Evolutionary conservation across 2,113 vertebrate genomes (phyloP), one percentile per base, ranked within the genome.

Genomic region (Cromileptes altivelis): DNA sequence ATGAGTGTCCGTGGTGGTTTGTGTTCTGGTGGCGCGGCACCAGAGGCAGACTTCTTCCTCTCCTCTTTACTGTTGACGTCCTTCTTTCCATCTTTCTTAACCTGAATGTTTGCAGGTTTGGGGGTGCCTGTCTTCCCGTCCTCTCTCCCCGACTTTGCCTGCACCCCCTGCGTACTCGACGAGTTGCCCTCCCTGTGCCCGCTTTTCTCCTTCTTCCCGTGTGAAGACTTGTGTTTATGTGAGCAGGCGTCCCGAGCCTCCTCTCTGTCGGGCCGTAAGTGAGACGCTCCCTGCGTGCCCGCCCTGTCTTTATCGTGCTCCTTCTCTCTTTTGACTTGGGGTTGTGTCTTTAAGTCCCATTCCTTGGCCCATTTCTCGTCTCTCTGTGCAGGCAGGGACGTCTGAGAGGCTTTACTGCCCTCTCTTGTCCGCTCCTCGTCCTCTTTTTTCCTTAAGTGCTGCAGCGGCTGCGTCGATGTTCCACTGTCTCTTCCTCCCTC

Each of bases 191-290:
- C 91, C 55, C 88, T 80, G 78, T 90, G 95, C 85, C 91, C 96
- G 90, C 87, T 95, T 52, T 92, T 95, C 74, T 95, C 93, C 73
- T 94, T 94, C 86, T 94, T 95, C 42, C 92, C 92, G 4, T 93
- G 92, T 1, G 85, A 86, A 19, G 88, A 83, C 85, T 94, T 95
- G 76, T 92, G 91, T 91, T 90, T 92, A 53, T 92, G 92, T 0
- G 7, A 40, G 12, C 76, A 69, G 15, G 65, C 14, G n/a, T 94
- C 92, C 13, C 85, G 91, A 9, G 72, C 55, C 53, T 93, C 93
- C 73, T 93, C 92, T 70, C 62, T 78, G 61, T 93, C 90, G 0
- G 75, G 80, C 30, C 90, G 82, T 0, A 33, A 15, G 65, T 82
- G 81, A 18, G 86, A 42, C 0, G 60, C 65, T 4, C 62, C 74